These are phyloP conservation scores for Monopis laevigella DNA, from an alignment of 2,888 invertebrate species.

Conservation along the genomic window DNA sequence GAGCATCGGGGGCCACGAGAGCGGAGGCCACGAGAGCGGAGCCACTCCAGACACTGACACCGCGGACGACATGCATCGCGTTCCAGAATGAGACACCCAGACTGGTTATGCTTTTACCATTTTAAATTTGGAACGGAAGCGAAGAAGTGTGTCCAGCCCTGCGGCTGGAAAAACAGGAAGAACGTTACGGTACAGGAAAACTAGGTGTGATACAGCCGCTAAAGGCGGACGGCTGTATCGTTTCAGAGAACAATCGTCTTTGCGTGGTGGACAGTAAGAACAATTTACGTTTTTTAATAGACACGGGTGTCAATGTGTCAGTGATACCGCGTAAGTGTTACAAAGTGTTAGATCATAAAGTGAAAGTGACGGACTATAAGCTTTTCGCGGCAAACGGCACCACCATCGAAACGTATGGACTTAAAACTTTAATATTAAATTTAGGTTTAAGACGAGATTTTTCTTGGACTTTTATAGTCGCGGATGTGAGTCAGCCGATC, in stretches of 20 bases:
- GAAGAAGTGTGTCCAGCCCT: neutral
- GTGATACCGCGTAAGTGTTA: slow-evolving; percentile 13
- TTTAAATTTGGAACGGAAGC: neutral
- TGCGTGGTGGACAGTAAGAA: slow-evolving; percentile 15
- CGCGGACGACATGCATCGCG: neutral
- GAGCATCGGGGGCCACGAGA: neutral
- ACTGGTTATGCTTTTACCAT: neutral
- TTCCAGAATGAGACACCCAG: neutral
- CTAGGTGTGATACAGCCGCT: slow-evolving; percentile 13
- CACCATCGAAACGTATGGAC: slow-evolving; percentile 18
- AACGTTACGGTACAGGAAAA: slow-evolving; percentile 13
- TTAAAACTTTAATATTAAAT: slow-evolving; percentile 13
- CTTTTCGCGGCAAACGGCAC: slow-evolving; percentile 19
- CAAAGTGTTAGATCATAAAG: neutral
- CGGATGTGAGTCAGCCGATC: slow-evolving; percentile 16
- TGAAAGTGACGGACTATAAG: slow-evolving; percentile 12
- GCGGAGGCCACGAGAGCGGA: neutral
- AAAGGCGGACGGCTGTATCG: slow-evolving; percentile 14
- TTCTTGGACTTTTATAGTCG: slow-evolving; percentile 18
- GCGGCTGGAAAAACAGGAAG: neutral
- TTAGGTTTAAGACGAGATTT: slow-evolving; percentile 18
- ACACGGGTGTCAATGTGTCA: slow-evolving; percentile 19
- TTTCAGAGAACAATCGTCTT: slow-evolving; percentile 12
- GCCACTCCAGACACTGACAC: neutral
- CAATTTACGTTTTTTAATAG: slow-evolving; percentile 16